Evolutionary conservation across 2,113 vertebrate species (phyloP), one percentile per base, ranked within the genome.

Genomic region (Leptobrachium ailaonicum): DNA sequence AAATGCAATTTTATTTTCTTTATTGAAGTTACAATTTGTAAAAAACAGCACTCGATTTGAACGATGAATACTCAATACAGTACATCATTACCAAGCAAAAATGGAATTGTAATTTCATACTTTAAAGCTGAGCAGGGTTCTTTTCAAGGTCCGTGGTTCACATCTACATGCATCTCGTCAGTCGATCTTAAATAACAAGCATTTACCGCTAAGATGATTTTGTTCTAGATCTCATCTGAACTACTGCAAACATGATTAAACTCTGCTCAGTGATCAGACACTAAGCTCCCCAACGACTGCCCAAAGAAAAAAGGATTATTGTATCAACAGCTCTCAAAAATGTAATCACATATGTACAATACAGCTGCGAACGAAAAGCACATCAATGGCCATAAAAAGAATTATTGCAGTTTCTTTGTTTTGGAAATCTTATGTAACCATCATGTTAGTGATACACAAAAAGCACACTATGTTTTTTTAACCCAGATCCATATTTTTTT

Each of bases 261-360:
- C 75, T 70, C 0, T n/a, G 74, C 2, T 2, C 40, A 60, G 60
- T 62, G 45, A 79, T 6, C 0, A 82, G 0, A 1, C 60, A 40
- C 82, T 60, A 44, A 83, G 75, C 78, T 86, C 83, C 79, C 86
- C 79, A 82, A 63, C 82, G 82, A 82, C 67, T 76, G 77, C 80
- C 83, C 64, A 50, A 79, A 66, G 83, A 73, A 77, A 83, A 84
- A 83, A 84, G 80, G 85, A 85, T 83, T 70, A 12, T 0, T 32
- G 45, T 75, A 67, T 66, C 56, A 76, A 69, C 82, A 50, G 78
- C 79, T 83, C 41, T 54, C 67, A 64, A 1, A n/a, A 66, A 80
- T 0, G 5, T 4, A 9, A 77, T 20, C 68, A 42, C 64, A 66
- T 32, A 20, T 58, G 71, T 82, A 64, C 9, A 63, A 79, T 63